phyloP scores from a whole-genome alignment of 2,888 invertebrate species.

The Brachyptera putata region DNA sequence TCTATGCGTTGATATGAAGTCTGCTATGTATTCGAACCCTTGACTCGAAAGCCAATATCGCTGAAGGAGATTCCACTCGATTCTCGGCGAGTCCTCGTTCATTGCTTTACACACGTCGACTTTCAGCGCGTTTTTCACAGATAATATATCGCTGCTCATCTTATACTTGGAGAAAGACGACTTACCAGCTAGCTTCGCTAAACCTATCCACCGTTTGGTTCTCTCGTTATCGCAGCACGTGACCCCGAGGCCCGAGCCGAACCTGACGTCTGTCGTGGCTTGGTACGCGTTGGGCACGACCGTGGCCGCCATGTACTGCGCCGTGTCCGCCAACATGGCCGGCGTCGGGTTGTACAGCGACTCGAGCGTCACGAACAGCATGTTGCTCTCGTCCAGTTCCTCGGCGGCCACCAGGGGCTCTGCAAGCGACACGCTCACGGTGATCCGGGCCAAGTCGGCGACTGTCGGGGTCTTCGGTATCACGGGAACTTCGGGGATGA shows the following conservation, averaged over 20 bases:
- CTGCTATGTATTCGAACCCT: slow-evolving; percentile 35
- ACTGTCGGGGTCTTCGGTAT: neutral
- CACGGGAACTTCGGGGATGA: neutral
- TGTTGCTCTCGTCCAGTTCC: slow-evolving; percentile 28
- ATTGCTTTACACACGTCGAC: slow-evolving; percentile 35
- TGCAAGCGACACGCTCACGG: neutral
- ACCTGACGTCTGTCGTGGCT: slow-evolving; percentile 34
- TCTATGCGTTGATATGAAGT: slow-evolving; percentile 38
- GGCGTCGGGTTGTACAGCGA: slow-evolving; percentile 42
- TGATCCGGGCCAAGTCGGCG: neutral
- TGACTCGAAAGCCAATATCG: slow-evolving; percentile 38
- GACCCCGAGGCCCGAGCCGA: slow-evolving; percentile 37
- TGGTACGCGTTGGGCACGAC: slow-evolving; percentile 35
- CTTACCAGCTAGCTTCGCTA: slow-evolving; percentile 36
- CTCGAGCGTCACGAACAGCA: slow-evolving; percentile 41
- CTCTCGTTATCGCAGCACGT: slow-evolving; percentile 33
- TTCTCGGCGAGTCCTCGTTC: slow-evolving; percentile 35
- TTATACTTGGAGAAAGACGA: slow-evolving; percentile 38
- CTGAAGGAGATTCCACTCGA: slow-evolving; percentile 42
- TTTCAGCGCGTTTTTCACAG: slow-evolving; percentile 38
- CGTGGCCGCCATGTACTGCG: slow-evolving; percentile 40
- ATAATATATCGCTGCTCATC: slow-evolving; percentile 34
- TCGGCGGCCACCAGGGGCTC: neutral
- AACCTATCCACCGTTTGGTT: slow-evolving; percentile 38
- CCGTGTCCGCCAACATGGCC: slow-evolving; percentile 35